Evolutionary conservation across 2,888 invertebrate species (phyloP).

Genomic region (Colletes collaris): DNA sequence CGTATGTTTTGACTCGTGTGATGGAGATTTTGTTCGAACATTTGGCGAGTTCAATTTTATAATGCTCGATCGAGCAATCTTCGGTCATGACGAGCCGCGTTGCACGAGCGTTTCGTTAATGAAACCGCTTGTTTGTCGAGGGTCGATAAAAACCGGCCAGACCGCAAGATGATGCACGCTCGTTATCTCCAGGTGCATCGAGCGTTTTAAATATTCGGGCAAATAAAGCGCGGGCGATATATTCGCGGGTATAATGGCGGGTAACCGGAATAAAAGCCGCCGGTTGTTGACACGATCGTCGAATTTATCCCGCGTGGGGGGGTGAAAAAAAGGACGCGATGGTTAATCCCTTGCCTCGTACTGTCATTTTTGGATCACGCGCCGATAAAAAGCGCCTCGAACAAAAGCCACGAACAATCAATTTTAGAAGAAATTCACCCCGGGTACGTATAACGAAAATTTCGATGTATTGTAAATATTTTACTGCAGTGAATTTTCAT

Average conservation of each 20-base stretch:
- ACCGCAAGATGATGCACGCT: conserved; percentile 44
- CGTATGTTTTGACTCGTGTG: no score
- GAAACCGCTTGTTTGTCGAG: conserved; percentile 25
- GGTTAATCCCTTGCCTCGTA: no score
- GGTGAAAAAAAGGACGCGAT: background rate
- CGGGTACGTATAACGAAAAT: no score
- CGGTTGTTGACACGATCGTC: conserved; percentile 37
- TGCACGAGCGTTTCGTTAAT: conserved; percentile 18
- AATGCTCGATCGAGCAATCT: conserved; percentile 1
- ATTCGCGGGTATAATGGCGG: conserved; percentile 32
- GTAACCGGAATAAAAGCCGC: conserved; percentile 24
- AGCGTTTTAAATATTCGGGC: conserved; percentile 44
- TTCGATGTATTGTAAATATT: no score
- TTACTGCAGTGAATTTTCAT: no score
- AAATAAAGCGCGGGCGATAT: conserved; percentile 27
- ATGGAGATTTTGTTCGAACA: no score
- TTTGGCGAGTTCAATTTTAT: no score
- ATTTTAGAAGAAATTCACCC: no score
- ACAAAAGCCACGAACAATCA: no score
- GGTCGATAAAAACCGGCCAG: conserved; percentile 12
- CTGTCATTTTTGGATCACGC: no score
- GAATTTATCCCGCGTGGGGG: conserved; percentile 26
- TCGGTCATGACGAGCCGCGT: background rate
- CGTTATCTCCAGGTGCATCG: conserved; percentile 45
- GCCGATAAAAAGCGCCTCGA: no score